Conservation (phyloP, 1,140 invertebrate genomes). For the Telenomus remus region DNA sequence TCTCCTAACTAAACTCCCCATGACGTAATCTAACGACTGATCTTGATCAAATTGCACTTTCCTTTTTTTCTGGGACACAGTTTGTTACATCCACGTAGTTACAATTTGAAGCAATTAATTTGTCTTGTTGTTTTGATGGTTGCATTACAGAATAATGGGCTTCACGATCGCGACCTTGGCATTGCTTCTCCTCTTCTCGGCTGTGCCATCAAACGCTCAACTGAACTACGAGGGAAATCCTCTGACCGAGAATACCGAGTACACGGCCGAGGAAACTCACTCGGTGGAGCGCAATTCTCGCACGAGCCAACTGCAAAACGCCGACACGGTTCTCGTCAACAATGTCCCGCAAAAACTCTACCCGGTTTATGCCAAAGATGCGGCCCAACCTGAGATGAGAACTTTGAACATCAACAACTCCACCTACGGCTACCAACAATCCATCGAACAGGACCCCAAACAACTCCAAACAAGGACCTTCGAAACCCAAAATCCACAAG, state of each 20-base stretch:
- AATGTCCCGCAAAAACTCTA: slow-evolving; percentile 52
- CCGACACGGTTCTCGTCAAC: slow-evolving; percentile 31
- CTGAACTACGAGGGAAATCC: slow-evolving; percentile 71
- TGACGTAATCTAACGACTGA: slow-evolving; percentile 12
- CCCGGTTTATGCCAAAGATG: slow-evolving; percentile 48
- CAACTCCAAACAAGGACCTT: slow-evolving; percentile 3
- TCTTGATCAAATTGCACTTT: slow-evolving; percentile 26
- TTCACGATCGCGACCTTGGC: slow-evolving; percentile 38
- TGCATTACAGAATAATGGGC: slow-evolving; percentile 52
- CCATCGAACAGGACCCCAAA: slow-evolving; percentile 32
- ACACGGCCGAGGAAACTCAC: slow-evolving; percentile 67
- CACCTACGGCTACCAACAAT: slow-evolving; percentile 26
- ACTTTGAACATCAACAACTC: slow-evolving; percentile 4
- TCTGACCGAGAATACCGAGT: slow-evolving; percentile 68
- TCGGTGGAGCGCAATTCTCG: slow-evolving; percentile 43
- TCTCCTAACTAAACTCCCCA: not conserved
- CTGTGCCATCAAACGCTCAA: slow-evolving; percentile 56
- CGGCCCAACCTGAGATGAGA: slow-evolving; percentile 10
- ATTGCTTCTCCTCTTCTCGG: slow-evolving; percentile 45
- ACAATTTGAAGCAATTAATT: slow-evolving; percentile 20
- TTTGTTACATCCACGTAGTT: slow-evolving; percentile 21
- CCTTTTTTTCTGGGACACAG: slow-evolving; percentile 10
- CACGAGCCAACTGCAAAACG: slow-evolving; percentile 15
- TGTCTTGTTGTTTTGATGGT: slow-evolving; percentile 24
- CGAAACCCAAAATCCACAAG: slow-evolving; percentile 15